Percentiles rank a stretch among this genome's conserved stretches.
Evolutionary conservation across 2,113 vertebrate species (phyloP).

Genomic region (Caloenas nicobarica): DNA sequence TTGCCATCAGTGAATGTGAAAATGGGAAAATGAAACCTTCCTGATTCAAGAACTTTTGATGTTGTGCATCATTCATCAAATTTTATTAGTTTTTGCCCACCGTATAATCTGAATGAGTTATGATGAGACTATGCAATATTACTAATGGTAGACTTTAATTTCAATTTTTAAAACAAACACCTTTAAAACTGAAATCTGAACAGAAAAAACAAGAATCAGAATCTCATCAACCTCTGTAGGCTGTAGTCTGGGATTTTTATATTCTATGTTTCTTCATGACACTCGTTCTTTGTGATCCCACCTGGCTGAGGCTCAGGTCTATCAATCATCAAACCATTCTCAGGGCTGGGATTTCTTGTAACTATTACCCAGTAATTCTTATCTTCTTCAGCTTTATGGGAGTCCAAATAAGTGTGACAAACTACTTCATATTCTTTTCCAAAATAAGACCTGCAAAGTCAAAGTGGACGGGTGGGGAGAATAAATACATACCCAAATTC

Average conservation of each 20-base stretch:
- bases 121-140: background rate
- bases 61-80: background rate
- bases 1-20: background rate
- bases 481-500: background rate
- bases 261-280: background rate
- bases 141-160: background rate
- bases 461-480: background rate
- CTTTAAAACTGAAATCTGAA: background rate
- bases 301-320: background rate
- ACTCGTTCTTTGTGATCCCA: background rate
- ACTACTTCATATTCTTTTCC: slow-evolving; percentile 87
- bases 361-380: slow-evolving; percentile 89
- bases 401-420: slow-evolving; percentile 86
- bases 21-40: background rate
- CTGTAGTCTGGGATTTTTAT: background rate
- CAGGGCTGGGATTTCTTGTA: slow-evolving; percentile 74
- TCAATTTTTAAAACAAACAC: background rate
- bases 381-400: slow-evolving; percentile 83
- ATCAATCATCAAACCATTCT: slow-evolving; percentile 50
- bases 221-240: background rate
- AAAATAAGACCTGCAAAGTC: slow-evolving; percentile 80
- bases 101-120: background rate
- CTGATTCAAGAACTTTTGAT: background rate
- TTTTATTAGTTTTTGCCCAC: background rate
- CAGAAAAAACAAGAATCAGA: background rate